Evolutionary conservation across 1,140 invertebrate genomes (phyloP).

Genomic region (Drosophila kurseongensis): DNA sequence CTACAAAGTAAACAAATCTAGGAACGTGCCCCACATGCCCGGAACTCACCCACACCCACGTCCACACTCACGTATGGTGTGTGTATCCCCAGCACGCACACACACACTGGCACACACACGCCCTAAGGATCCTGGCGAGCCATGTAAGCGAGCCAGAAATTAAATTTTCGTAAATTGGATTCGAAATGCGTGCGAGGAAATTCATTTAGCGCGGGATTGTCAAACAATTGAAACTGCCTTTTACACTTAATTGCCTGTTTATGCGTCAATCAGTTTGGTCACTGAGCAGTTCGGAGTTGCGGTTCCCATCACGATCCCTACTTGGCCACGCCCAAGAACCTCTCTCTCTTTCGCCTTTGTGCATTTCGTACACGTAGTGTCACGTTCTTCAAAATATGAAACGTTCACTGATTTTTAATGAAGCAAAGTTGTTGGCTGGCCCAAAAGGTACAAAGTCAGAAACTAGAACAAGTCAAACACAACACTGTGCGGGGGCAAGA

Average conservation of each 20-base stretch:
- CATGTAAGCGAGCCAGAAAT: slow-evolving; percentile 74
- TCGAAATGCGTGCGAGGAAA: slow-evolving; percentile 77
- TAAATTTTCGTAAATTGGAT: slow-evolving; percentile 79
- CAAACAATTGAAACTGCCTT: slow-evolving; percentile 69
- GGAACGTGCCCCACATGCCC: slow-evolving; percentile 65
- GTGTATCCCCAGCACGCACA: slow-evolving; percentile 25
- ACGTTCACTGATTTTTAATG: slow-evolving; percentile 83
- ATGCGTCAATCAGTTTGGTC: slow-evolving; percentile 72
- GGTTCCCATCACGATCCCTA: slow-evolving; percentile 48
- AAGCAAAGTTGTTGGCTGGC: slow-evolving; percentile 60
- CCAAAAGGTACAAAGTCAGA: slow-evolving; percentile 48
- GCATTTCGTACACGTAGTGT: slow-evolving; percentile 67
- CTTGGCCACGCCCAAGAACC: slow-evolving; percentile 9
- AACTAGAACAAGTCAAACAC: slow-evolving; percentile 37
- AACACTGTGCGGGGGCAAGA: neutral
- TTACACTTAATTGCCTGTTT: slow-evolving; percentile 75
- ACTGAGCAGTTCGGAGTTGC: slow-evolving; percentile 35
- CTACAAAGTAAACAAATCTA: slow-evolving; percentile 80
- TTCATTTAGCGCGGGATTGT: slow-evolving; percentile 68
- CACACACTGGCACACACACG: slow-evolving; percentile 5
- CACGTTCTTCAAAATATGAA: slow-evolving; percentile 83
- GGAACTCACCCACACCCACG: slow-evolving; percentile 16
- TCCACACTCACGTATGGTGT: slow-evolving; percentile 8
- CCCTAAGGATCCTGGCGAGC: slow-evolving; percentile 44
- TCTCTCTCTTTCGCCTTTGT: slow-evolving; percentile 22